phyloP scores from a whole-genome alignment of 2,888 invertebrate genomes.

The Corbicula japonica region DNA sequence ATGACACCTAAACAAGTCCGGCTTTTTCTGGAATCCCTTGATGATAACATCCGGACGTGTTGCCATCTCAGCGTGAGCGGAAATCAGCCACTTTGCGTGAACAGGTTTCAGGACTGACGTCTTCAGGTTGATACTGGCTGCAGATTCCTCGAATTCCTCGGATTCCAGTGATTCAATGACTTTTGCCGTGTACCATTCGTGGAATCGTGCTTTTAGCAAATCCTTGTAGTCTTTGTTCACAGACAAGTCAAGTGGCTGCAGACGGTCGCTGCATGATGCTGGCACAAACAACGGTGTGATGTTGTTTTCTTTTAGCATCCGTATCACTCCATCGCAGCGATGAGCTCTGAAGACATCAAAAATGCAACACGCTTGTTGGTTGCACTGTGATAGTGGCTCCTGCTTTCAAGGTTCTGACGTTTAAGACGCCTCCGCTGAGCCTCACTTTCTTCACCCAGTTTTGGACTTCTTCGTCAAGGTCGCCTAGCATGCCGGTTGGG shows the following conservation, averaged over 20 bases:
- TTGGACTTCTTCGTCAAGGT: slow-evolving; percentile 21
- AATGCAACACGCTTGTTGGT: slow-evolving; percentile 35
- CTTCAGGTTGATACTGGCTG: too few species aligned
- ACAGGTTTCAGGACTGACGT: slow-evolving; percentile 39
- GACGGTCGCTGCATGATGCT: slow-evolving; percentile 54
- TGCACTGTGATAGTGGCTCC: slow-evolving; percentile 9
- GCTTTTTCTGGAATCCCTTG: slow-evolving; percentile 28
- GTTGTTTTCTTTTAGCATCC: slow-evolving; percentile 30
- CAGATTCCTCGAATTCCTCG: not conserved
- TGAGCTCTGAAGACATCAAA: slow-evolving; percentile 50
- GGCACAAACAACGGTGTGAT: slow-evolving; percentile 59
- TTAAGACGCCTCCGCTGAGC: slow-evolving; percentile 16
- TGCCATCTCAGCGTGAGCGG: slow-evolving; percentile 1
- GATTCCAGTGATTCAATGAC: not conserved
- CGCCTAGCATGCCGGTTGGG: slow-evolving; percentile 5
- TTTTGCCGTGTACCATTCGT: slow-evolving; percentile 34
- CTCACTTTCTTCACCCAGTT: slow-evolving; percentile 17
- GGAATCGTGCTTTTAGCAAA: slow-evolving; percentile 35
- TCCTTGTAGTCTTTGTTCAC: slow-evolving; percentile 46
- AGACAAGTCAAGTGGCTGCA: slow-evolving; percentile 63
- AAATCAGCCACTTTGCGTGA: slow-evolving; percentile 36
- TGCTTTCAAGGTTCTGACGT: slow-evolving; percentile 5
- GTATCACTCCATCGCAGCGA: slow-evolving; percentile 10
- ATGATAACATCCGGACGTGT: slow-evolving; percentile 6
- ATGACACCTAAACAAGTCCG: slow-evolving; percentile 25